Conservation (phyloP, 2,888 invertebrate genomes). For the Encarsia formosa region DNA sequence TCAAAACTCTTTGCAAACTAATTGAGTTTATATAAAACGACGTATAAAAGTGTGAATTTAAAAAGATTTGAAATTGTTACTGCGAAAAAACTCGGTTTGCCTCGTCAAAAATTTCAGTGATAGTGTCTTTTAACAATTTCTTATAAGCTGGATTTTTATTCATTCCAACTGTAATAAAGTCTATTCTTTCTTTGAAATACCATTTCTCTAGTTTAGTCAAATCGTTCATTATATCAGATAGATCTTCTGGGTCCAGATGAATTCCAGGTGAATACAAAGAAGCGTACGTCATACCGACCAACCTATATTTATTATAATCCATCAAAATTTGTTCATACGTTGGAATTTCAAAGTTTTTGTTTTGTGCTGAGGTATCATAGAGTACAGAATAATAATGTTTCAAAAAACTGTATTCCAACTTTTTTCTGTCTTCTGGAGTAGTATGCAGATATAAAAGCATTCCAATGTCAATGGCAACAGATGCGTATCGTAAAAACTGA, state of each 20-base stretch:
- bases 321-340: slow-evolving; percentile 36
- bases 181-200: slow-evolving; percentile 32
- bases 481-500: slow-evolving; percentile 9
- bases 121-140: slow-evolving; percentile 33
- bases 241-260: slow-evolving; percentile 33
- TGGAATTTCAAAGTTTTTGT: slow-evolving; percentile 42
- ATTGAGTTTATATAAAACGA: not conserved
- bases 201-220: slow-evolving; percentile 27
- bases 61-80: not conserved
- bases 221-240: slow-evolving; percentile 33
- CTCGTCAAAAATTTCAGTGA: slow-evolving; percentile 29
- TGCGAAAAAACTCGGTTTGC: not conserved
- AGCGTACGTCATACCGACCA: slow-evolving; percentile 38
- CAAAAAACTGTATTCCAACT: not conserved
- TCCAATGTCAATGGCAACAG: not conserved
- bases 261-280: slow-evolving; percentile 38
- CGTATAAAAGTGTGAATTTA: not conserved
- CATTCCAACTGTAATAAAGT: slow-evolving; percentile 33
- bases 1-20: too few relatives aligned
- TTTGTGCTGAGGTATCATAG: slow-evolving; percentile 11
- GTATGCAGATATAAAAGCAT: slow-evolving; percentile 5
- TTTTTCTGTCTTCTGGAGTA: slow-evolving; percentile 4
- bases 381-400: slow-evolving; percentile 10
- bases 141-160: slow-evolving; percentile 33
- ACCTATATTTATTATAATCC: slow-evolving; percentile 40